Conservation (phyloP, 2,888 invertebrate genomes). For the Seira ritae region DNA sequence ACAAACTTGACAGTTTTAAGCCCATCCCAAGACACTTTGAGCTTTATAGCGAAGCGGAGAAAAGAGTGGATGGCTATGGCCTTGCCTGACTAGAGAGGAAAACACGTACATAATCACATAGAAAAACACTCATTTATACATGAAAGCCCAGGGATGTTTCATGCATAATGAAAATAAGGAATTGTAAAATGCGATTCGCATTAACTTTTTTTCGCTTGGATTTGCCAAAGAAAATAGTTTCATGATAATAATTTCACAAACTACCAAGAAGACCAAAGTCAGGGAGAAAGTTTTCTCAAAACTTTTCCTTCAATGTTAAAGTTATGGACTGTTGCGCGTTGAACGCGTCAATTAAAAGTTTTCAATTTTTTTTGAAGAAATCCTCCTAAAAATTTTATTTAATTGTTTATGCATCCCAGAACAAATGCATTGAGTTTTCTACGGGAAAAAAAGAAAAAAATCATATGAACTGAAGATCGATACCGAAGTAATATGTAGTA, state of each 20-base stretch:
- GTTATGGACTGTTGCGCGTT: no score
- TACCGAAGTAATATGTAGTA: constrained; percentile 43
- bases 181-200: constrained; percentile 3
- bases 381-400: no score
- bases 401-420: no score
- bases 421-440: not conserved
- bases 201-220: constrained; percentile 3
- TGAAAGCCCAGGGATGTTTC: not conserved
- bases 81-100: constrained; percentile 30
- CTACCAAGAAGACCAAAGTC: no score
- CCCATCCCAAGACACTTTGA: constrained; percentile 50
- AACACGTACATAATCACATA: constrained; percentile 41
- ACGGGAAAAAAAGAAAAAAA: not conserved
- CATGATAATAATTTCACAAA: not conserved
- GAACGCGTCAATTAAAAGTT: no score
- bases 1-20: constrained; percentile 64
- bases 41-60: constrained; percentile 35
- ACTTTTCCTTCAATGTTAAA: no score
- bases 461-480: constrained; percentile 68
- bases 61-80: not conserved
- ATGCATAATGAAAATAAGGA: not conserved
- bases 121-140: constrained; percentile 10
- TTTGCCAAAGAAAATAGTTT: constrained; percentile 8
- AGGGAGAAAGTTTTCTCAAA: not conserved
- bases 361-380: no score